Conservation (phyloP, 2,797 vertebrate species). For the Hapalemur alaotrensis region DNA sequence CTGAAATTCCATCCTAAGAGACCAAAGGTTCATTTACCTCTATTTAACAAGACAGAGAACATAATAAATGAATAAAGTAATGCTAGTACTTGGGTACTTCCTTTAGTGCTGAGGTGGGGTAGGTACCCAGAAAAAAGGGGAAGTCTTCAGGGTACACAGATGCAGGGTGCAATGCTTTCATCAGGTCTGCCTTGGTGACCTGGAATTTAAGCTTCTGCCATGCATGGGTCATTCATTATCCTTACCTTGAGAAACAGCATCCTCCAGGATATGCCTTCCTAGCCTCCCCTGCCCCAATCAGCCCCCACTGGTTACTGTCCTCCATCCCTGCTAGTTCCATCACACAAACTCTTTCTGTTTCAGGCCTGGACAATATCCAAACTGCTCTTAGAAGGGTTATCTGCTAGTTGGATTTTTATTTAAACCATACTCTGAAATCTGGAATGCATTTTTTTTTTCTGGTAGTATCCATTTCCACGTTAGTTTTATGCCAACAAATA, state of each 20-base stretch:
- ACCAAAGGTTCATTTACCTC: background rate
- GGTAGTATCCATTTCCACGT: slow-evolving; percentile 3
- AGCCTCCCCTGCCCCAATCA: background rate
- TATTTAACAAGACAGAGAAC: background rate
- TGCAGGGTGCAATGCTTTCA: background rate
- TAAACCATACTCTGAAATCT: background rate
- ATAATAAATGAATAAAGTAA: background rate
- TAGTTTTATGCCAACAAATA: background rate
- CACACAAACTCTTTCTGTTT: background rate
- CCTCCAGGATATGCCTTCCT: background rate
- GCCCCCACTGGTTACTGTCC: background rate
- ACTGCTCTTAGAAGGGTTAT: background rate
- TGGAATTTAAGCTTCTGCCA: background rate
- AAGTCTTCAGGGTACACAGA: background rate
- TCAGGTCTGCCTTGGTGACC: background rate
- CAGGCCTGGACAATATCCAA: background rate
- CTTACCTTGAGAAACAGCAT: background rate
- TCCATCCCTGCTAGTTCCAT: background rate
- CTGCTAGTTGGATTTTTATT: background rate
- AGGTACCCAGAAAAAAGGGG: background rate
- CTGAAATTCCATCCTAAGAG: background rate
- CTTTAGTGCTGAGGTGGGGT: background rate
- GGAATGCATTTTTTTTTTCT: background rate
- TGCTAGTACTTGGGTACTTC: background rate
- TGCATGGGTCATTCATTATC: background rate